A percentile compares a stretch with the other conserved stretches of the same genome.
Conservation (phyloP, 37 sponge, comb jelly and placozoan genomes). For the Dysidea cf. avara region DNA sequence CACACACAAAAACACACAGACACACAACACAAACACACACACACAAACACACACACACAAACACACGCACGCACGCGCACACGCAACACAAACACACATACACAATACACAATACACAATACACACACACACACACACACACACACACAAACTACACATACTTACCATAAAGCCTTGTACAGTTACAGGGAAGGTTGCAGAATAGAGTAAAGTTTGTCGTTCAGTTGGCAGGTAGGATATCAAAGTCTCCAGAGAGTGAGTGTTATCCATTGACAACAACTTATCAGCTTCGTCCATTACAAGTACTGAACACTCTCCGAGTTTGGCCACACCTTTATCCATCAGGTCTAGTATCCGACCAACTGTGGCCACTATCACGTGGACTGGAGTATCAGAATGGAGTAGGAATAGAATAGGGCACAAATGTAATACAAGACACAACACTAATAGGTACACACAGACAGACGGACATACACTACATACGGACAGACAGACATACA, state of each 20-base stretch:
- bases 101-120: too few relatives aligned
- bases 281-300: conserved; percentile 97
- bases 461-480: background rate
- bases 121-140: too few relatives aligned
- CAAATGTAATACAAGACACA: background rate
- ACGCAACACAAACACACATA: too few relatives aligned
- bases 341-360: conserved; percentile 92
- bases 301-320: conserved; percentile 79
- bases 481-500: background rate
- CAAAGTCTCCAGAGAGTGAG: conserved; percentile 70
- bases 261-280: conserved; percentile 88
- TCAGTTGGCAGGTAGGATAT: conserved; percentile 74
- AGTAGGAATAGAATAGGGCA: background rate
- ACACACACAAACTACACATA: too few relatives aligned
- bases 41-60: too few relatives aligned
- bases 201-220: conserved; percentile 87
- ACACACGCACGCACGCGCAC: too few relatives aligned
- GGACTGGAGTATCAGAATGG: conserved; percentile 47
- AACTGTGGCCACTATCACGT: conserved; percentile 89
- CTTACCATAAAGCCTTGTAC: conserved; percentile 83
- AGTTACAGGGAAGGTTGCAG: conserved; percentile 93
- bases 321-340: conserved; percentile 84
- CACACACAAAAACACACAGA: too few relatives aligned
- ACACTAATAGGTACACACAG: background rate
- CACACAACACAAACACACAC: too few relatives aligned